Evolutionary conservation across 2,113 vertebrate genomes (phyloP).

Genomic region (Castor canadensis): DNA sequence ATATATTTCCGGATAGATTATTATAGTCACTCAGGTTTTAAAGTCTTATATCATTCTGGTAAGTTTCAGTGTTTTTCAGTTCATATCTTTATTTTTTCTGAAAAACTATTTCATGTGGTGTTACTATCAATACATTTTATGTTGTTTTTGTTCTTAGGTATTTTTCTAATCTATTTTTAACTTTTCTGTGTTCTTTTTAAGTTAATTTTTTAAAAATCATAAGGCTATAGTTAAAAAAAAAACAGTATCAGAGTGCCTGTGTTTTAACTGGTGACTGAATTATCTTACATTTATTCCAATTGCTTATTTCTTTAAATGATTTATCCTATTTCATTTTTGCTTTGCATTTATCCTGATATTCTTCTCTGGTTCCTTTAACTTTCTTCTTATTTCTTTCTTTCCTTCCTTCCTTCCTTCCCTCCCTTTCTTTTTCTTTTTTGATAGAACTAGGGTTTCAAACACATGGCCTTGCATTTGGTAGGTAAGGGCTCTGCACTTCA

Average conservation of each 20-base stretch:
- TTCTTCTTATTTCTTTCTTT: no score
- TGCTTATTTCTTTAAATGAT: neutral
- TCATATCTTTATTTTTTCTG: neutral
- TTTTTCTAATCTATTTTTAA: slow-evolving; percentile 7
- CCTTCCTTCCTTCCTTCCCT: no score
- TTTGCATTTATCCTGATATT: neutral
- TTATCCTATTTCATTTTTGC: neutral
- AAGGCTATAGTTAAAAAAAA: neutral
- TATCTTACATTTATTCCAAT: neutral
- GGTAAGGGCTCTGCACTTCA: no score
- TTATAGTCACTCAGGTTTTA: neutral
- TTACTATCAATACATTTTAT: neutral
- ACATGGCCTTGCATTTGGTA: no score
- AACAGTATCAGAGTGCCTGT: neutral
- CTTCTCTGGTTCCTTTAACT: neutral
- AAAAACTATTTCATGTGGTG: neutral
- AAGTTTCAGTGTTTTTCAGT: neutral
- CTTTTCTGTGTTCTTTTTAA: neutral
- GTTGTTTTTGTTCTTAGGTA: neutral
- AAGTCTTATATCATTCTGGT: neutral
- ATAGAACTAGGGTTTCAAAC: no score
- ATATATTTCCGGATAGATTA: neutral
- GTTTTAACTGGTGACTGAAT: neutral
- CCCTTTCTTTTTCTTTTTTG: no score
- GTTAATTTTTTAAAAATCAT: neutral